Conservation (phyloP, 2,888 invertebrate species). For the Dasysyrphus tricinctus region DNA sequence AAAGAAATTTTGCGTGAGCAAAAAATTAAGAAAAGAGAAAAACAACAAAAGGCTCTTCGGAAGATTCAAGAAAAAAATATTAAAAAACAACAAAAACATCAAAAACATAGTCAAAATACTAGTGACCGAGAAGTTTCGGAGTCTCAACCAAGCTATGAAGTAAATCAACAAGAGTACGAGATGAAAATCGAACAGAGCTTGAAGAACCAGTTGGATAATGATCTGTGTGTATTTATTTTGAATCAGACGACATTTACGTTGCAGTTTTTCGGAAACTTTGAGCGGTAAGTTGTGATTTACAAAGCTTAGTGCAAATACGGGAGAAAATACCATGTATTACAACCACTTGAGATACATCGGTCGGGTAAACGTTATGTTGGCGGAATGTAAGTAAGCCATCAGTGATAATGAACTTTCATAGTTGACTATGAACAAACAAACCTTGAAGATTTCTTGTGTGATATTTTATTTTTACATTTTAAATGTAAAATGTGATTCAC, state of each 20-base stretch:
- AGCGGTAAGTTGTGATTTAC: slow-evolving; percentile 84
- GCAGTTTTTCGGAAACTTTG: slow-evolving; percentile 91
- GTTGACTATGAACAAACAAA: slow-evolving; percentile 37
- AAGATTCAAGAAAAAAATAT: slow-evolving; percentile 79
- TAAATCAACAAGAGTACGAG: slow-evolving; percentile 79
- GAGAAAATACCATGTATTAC: background rate
- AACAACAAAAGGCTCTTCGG: slow-evolving; percentile 78
- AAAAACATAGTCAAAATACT: slow-evolving; percentile 40
- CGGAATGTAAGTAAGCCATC: slow-evolving; percentile 33
- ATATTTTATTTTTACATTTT: background rate
- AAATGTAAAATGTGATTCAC: slow-evolving; percentile 24
- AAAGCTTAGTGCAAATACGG: background rate
- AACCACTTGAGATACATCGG: background rate
- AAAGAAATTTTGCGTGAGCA: slow-evolving; percentile 77
- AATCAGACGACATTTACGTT: slow-evolving; percentile 90
- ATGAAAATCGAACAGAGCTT: slow-evolving; percentile 82
- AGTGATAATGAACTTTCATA: slow-evolving; percentile 48
- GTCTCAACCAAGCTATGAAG: slow-evolving; percentile 65
- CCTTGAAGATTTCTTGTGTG: slow-evolving; percentile 6
- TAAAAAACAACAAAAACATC: slow-evolving; percentile 77
- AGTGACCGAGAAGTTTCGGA: slow-evolving; percentile 24
- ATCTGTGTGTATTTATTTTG: slow-evolving; percentile 88
- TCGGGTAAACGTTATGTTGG: slow-evolving; percentile 4
- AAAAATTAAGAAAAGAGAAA: slow-evolving; percentile 78
- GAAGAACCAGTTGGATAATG: slow-evolving; percentile 85